Base-by-base conservation (phyloP, 2,113 vertebrate genomes). In the Melanocharis versteri region DNA sequence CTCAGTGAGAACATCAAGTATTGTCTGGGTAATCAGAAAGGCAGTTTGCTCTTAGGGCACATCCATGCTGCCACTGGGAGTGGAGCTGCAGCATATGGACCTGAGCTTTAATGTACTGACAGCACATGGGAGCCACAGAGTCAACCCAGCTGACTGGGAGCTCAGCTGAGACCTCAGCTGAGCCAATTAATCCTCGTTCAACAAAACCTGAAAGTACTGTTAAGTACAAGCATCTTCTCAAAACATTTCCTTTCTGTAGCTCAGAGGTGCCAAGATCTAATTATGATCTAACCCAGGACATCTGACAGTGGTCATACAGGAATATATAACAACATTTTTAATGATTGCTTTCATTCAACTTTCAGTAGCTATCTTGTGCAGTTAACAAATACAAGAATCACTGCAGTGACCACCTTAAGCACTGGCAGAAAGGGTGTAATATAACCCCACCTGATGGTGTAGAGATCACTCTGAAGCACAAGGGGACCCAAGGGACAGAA, bases 1-100 rank as follows among this genome's bases (percentile, higher is more conserved):
- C 82, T 98, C 98, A 68, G 44, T 90, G 68, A 98, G 97, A 95
- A 98, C 26, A 71, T 97, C 97, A 0, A 98, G 92, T 96, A 98
- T 91, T 37, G 80, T 97, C 98, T 98, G 89, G 24, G 64, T 62
- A 90, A 95, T 86, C 56, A 96, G 65, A 96, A 90, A 96, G 56
- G 79, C 35, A 92, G 68, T 68, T 75, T 75, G 62, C 44, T 92
- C 58, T 92, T 78, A 90, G 91, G 51, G 30, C 56, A 89, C 39
- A 40, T 50, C 50, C 62, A 6, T 42, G 58, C 90, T 72, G 78
- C 75, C 47, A 45, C 31, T 48, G 47, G 44, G 21, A 91, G 65
- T 47, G 15, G 93, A 76, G 51, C 1, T 70, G 70, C 76, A 79
- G 89, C 61, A 30, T 4, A 30, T 17, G 30, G 60, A 82, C 53